phyloP scores from a whole-genome alignment of 2,888 invertebrate genomes.

The Mythimna pallens region DNA sequence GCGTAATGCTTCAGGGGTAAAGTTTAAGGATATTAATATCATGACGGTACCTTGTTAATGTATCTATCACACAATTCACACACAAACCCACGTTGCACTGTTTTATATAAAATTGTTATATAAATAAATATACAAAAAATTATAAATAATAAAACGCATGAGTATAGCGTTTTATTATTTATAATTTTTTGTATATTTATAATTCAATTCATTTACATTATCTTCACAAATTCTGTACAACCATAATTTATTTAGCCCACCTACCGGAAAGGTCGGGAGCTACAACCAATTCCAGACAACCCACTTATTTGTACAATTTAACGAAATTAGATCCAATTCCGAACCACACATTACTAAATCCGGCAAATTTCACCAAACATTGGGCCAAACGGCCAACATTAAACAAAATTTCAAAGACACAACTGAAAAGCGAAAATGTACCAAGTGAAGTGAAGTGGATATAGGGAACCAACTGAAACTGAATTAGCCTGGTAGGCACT shows the following conservation, averaged over 20 bases:
- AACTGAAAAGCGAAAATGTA: slow-evolving; percentile 58
- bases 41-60: too few relatives aligned
- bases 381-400: slow-evolving; percentile 60
- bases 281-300: slow-evolving; percentile 23
- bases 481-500: slow-evolving; percentile 72
- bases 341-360: slow-evolving; percentile 38
- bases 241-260: slow-evolving; percentile 15
- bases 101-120: too few relatives aligned
- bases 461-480: slow-evolving; percentile 70
- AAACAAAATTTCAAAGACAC: slow-evolving; percentile 61
- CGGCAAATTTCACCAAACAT: slow-evolving; percentile 59
- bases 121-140: background rate
- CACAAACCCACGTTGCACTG: too few relatives aligned
- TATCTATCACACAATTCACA: too few relatives aligned
- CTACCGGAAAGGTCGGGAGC: slow-evolving; percentile 5
- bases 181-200: too few relatives aligned
- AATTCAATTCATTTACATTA: too few relatives aligned
- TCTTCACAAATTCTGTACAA: slow-evolving; percentile 1
- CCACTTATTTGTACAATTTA: slow-evolving; percentile 39
- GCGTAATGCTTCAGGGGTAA: too few relatives aligned
- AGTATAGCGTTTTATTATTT: too few relatives aligned
- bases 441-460: slow-evolving; percentile 68
- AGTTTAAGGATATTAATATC: too few relatives aligned
- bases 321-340: slow-evolving; percentile 41
- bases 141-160: too few relatives aligned